phyloP scores from a whole-genome alignment of 2,888 invertebrate genomes.

The Pilophorus perplexus region DNA sequence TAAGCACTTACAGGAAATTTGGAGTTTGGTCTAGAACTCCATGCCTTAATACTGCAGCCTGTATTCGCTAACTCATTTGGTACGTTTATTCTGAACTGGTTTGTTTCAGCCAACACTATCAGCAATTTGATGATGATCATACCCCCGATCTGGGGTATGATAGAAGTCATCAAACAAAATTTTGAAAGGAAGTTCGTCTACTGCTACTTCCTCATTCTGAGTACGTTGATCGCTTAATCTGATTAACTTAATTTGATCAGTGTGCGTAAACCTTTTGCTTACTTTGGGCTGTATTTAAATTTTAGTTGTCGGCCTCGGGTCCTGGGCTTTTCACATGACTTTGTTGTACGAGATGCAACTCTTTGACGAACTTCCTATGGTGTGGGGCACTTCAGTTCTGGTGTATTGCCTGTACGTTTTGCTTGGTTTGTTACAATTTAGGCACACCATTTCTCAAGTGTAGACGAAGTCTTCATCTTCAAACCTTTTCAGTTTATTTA shows the following conservation, averaged over 20 bases:
- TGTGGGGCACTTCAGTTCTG: constrained; percentile 51
- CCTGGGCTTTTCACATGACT: constrained; percentile 54
- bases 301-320: constrained; percentile 55
- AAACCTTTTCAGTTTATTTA: too few relatives aligned
- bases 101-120: constrained; percentile 55
- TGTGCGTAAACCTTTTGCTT: not conserved
- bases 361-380: constrained; percentile 56
- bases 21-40: not conserved
- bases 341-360: constrained; percentile 53
- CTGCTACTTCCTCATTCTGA: constrained; percentile 52
- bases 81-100: not conserved
- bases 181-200: constrained; percentile 53
- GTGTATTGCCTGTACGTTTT: constrained; percentile 53
- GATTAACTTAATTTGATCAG: not conserved
- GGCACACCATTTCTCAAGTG: not conserved
- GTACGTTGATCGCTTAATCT: constrained; percentile 50
- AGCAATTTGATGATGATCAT: constrained; percentile 56
- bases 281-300: not conserved
- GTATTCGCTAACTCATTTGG: not conserved
- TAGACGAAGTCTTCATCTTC: too few relatives aligned
- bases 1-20: too few relatives aligned
- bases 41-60: not conserved
- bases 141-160: constrained; percentile 53
- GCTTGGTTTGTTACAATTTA: not conserved
- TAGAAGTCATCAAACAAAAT: constrained; percentile 51